Percentiles rank a stretch among this genome's conserved stretches.
These are phyloP conservation scores for Octopus bimaculoides DNA, from an alignment of 1,140 invertebrate species.

Conservation along the genomic window DNA sequence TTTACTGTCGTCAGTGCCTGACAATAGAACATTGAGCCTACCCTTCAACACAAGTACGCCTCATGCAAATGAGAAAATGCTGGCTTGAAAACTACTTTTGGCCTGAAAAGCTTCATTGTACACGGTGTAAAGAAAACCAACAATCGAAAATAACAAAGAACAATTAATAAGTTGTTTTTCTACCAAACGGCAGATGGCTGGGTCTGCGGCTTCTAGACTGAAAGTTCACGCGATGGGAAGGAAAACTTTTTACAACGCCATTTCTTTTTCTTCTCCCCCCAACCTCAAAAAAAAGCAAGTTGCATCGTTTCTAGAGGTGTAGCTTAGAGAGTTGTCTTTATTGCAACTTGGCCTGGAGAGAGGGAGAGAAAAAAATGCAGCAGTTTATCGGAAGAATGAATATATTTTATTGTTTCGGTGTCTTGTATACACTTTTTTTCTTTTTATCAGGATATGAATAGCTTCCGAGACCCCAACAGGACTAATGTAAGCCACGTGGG, in stretches of 20 bases:
- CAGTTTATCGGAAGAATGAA: slow-evolving; percentile 8
- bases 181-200: slow-evolving; percentile 31
- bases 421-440: slow-evolving; percentile 11
- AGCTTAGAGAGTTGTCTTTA: not conserved
- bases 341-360: not conserved
- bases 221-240: slow-evolving; percentile 9
- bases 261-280: not conserved
- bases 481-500: slow-evolving; percentile 14
- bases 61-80: slow-evolving; percentile 14
- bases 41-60: slow-evolving; percentile 5
- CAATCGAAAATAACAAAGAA: slow-evolving; percentile 37
- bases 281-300: not conserved
- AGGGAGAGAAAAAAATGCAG: not conserved
- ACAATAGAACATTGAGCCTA: slow-evolving; percentile 1
- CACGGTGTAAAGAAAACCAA: slow-evolving; percentile 31
- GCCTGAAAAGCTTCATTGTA: slow-evolving; percentile 30
- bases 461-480: not conserved
- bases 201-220: not conserved
- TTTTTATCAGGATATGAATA: slow-evolving; percentile 11
- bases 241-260: not conserved
- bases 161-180: slow-evolving; percentile 40
- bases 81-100: slow-evolving; percentile 15
- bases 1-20: not conserved
- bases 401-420: slow-evolving; percentile 5
- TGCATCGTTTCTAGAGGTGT: not conserved